Evolutionary conservation across 1,140 invertebrate species (phyloP), one percentile per base, ranked within the genome.

Genomic region (Bombus sylvicola): DNA sequence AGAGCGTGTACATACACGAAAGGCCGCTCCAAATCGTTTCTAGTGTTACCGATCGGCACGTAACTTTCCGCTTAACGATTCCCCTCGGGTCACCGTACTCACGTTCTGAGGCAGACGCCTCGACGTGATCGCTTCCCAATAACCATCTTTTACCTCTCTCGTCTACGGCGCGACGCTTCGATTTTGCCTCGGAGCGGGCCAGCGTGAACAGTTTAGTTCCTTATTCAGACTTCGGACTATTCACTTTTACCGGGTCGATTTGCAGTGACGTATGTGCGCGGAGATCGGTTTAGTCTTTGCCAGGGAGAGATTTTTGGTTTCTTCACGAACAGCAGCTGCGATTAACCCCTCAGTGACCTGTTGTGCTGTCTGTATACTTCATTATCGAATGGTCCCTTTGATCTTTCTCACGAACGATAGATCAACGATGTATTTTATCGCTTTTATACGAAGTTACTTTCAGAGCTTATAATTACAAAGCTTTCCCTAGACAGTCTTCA

Each of bases 51-150:
- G 82, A 90, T 90, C 68, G 82, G 71, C 81, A 88, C 89, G 82
- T 87, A 88, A 89, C 79, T 87, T 59, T 59, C 31, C 74, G 81
- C 69, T 87, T 88, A 90, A 90, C 82, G 76, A 90, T 90, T 79
- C 72, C 62, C 71, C 76, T 83, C 77, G 66, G 82, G 86, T 90
- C 82, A 89, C 79, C 74, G 82, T 85, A 73, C 81, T 89, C 78
- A 83, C 78, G 85, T 64, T 89, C 73, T 69, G 57, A 71, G 68
- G 79, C 88, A 82, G 69, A 88, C 83, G 87, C 85, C 57, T 83
- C 81, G 57, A 34, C 53, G 66, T 72, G 74, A 88, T 89, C 83
- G 79, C 83, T 81, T 86, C 79, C 75, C 83, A 82, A 89, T 89
- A 85, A 75, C 79, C 72, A 41, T 43, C 83, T 66, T 62, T 82